Percentiles rank a stretch among this genome's conserved stretches.
Evolutionary conservation across 1,140 invertebrate genomes (phyloP).

Genomic region (Episyrphus balteatus): DNA sequence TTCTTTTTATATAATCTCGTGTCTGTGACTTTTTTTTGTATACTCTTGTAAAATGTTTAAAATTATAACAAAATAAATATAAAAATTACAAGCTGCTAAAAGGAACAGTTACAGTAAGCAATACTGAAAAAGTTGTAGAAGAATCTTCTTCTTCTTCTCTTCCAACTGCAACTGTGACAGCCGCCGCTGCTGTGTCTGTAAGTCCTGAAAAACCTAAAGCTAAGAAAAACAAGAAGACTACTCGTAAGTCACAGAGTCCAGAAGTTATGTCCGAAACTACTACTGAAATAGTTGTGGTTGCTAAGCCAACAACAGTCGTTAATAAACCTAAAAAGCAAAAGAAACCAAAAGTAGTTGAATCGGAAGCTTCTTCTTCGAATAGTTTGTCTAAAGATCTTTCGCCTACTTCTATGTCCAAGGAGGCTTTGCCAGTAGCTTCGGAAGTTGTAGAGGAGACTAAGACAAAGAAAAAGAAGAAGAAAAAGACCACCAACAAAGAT

Average conservation of each 20-base stretch:
- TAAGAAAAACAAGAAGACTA: background rate
- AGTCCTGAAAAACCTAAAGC: background rate
- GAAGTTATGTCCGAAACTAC: no score
- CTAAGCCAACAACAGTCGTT: no score
- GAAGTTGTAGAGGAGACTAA: background rate
- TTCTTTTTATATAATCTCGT: background rate
- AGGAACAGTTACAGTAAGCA: background rate
- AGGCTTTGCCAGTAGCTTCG: background rate
- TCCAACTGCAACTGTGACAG: background rate
- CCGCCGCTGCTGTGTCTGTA: background rate
- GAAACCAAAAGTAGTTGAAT: background rate
- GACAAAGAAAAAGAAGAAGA: conserved; percentile 5
- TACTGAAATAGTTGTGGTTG: no score
- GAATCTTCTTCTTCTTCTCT: background rate
- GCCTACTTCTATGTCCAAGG: background rate
- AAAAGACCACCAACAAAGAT: background rate
- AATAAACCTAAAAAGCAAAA: no score
- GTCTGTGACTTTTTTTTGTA: conserved; percentile 6
- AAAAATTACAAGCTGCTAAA: background rate
- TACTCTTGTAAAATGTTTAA: no score
- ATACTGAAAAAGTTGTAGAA: background rate
- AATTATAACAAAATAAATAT: background rate
- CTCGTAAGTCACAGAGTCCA: background rate
- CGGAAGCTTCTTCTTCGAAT: background rate
- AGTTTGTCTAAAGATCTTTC: background rate